phyloP scores from a whole-genome alignment of 2,797 vertebrate species.

The Molossus molossus region DNA sequence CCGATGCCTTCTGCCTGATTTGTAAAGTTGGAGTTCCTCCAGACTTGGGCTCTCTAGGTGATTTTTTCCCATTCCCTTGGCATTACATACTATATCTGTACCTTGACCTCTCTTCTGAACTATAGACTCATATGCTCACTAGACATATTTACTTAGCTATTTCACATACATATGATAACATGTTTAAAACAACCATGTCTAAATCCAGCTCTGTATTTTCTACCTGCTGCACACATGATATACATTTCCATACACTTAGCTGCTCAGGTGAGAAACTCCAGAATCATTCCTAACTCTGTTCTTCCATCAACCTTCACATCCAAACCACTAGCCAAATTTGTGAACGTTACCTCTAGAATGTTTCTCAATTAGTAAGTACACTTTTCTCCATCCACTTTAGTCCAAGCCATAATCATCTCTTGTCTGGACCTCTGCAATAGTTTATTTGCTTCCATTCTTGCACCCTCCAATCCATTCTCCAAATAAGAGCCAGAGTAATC shows the following conservation, averaged over 20 bases:
- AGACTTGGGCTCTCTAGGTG: neutral
- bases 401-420: neutral
- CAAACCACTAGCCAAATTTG: neutral
- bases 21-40: conserved; percentile 32
- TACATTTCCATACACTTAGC: neutral
- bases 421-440: neutral
- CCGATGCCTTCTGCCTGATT: conserved; percentile 13
- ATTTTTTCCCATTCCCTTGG: neutral
- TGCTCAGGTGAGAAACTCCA: conserved; percentile 19
- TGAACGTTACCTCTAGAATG: neutral
- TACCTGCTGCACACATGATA: neutral
- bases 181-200: neutral
- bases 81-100: neutral
- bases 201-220: conserved; percentile 23
- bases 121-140: neutral
- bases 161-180: neutral
- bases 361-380: neutral
- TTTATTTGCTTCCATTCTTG: conserved; percentile 27
- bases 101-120: conserved; percentile 47
- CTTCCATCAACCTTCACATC: neutral
- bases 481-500: conserved; percentile 4
- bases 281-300: neutral
- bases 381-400: neutral
- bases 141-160: conserved; percentile 32
- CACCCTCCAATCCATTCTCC: neutral